Conservation (phyloP, 2,113 vertebrate genomes). For the Tachysurus fulvidraco region DNA sequence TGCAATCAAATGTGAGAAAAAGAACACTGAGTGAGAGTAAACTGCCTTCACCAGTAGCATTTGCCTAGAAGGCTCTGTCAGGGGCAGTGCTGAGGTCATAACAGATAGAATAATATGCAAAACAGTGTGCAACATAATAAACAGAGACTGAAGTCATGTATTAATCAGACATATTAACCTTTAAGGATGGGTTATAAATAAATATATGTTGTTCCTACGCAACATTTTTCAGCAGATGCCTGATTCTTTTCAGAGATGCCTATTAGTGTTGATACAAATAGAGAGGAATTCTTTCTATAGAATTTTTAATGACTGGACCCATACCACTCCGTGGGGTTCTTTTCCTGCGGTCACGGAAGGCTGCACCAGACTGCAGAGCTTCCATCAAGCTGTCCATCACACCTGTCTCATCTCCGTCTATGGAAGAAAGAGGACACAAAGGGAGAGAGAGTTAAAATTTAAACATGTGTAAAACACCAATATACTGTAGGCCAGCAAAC, state of each 20-base stretch:
- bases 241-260: neutral
- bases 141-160: neutral
- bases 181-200: constrained; percentile 19
- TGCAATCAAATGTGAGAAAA: constrained; percentile 39
- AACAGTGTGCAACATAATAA: constrained; percentile 5
- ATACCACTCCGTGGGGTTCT: constrained; percentile 82
- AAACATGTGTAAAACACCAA: neutral
- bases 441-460: constrained; percentile 24
- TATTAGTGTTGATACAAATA: neutral
- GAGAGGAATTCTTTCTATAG: neutral
- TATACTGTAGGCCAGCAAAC: neutral
- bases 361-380: constrained; percentile 95
- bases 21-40: neutral
- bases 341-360: constrained; percentile 95
- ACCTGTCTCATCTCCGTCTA: constrained; percentile 96
- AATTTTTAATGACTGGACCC: neutral
- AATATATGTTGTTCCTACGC: too few species aligned
- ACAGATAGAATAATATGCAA: neutral
- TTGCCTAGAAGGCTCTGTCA: constrained; percentile 34
- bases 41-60: constrained; percentile 9
- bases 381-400: constrained; percentile 99
- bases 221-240: constrained; percentile 17
- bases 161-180: neutral
- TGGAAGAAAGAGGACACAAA: constrained; percentile 44
- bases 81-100: constrained; percentile 9